These are phyloP conservation scores for Calephelis virginiensis DNA, from an alignment of 1,140 invertebrate genomes.

Conservation along the genomic window DNA sequence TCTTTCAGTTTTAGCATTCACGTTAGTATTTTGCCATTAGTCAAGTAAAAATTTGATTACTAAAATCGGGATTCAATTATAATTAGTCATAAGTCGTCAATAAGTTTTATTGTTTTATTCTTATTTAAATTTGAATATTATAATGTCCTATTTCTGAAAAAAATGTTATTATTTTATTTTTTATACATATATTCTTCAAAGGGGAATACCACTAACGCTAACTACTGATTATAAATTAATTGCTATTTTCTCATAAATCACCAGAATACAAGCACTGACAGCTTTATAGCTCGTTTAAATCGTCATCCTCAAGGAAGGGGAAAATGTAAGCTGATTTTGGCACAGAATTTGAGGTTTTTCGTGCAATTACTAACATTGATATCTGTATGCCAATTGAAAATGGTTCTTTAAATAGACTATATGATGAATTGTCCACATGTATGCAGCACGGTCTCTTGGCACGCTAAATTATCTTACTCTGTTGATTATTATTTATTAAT, in stretches of 20 bases:
- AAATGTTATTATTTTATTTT: no score
- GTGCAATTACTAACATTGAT: slow-evolving; percentile 43
- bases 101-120: no score
- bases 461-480: slow-evolving; percentile 21
- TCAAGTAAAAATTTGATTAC: no score
- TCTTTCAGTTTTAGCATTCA: no score
- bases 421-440: slow-evolving; percentile 21
- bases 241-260: background rate
- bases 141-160: no score
- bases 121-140: no score
- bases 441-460: slow-evolving; percentile 20
- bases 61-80: no score
- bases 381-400: slow-evolving; percentile 46
- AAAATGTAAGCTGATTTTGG: slow-evolving; percentile 65
- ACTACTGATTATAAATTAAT: no score
- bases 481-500: slow-evolving; percentile 22
- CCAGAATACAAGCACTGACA: slow-evolving; percentile 9
- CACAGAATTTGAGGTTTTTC: slow-evolving; percentile 46
- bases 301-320: slow-evolving; percentile 56
- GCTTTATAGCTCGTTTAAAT: slow-evolving; percentile 37
- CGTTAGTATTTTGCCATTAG: no score
- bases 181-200: no score
- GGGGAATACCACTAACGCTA: no score
- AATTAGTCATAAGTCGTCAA: no score
- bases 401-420: slow-evolving; percentile 41